Evolutionary conservation across 2,113 vertebrate species (phyloP).

Genomic region (Ameiurus melas): DNA sequence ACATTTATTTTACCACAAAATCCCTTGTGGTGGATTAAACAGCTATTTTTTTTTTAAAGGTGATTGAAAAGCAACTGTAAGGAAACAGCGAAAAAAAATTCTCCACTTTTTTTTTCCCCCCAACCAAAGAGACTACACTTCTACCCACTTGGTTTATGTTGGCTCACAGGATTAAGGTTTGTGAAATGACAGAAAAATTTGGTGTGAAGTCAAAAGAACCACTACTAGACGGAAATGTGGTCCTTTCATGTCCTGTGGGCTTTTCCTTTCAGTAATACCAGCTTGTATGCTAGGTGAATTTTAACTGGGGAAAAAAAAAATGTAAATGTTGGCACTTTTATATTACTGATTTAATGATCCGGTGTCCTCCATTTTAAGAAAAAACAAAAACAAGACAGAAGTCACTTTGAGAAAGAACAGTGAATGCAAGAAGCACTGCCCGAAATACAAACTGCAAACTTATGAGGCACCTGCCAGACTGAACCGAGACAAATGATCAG

Average conservation of each 20-base stretch:
- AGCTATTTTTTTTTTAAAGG: background rate
- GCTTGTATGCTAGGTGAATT: background rate
- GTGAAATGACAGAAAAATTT: background rate
- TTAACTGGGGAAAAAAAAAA: background rate
- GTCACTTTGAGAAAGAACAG: background rate
- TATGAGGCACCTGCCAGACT: background rate
- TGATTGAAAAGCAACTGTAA: background rate
- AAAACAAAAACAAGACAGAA: background rate
- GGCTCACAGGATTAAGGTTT: background rate
- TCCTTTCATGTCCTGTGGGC: background rate
- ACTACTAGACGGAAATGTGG: background rate
- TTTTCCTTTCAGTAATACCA: background rate
- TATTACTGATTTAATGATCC: background rate
- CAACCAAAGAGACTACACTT: background rate
- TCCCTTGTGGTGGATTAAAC: background rate
- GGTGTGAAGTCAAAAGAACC: background rate
- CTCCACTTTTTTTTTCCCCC: background rate
- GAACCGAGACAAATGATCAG: conserved; percentile 8
- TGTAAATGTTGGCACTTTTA: background rate
- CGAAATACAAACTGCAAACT: background rate
- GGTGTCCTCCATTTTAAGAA: background rate
- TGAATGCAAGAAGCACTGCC: background rate
- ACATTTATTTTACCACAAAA: background rate
- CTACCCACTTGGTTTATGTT: background rate
- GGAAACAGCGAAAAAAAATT: background rate